phyloP scores from a whole-genome alignment of 2,888 invertebrate genomes.

The Aphrophora alni region DNA sequence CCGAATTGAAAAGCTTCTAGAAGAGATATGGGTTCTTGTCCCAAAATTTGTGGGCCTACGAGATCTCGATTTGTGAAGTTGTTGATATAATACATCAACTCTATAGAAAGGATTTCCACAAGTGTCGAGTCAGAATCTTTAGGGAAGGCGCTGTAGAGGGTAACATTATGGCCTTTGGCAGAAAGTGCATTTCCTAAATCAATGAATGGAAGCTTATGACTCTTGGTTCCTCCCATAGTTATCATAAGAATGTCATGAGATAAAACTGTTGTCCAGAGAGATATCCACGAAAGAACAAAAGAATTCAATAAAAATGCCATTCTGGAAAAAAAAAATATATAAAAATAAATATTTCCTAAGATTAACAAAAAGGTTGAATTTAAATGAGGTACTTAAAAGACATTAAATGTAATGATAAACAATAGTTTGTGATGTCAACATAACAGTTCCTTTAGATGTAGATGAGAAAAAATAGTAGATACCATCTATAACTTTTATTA shows the following conservation, averaged over 20 bases:
- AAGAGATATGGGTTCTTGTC: constrained; percentile 75
- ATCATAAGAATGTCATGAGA: constrained; percentile 62
- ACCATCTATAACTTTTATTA: too few species aligned
- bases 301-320: neutral
- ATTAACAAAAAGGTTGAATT: too few species aligned
- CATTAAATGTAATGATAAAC: too few species aligned
- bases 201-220: constrained; percentile 66
- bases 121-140: constrained; percentile 17
- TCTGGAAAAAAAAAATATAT: neutral
- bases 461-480: too few species aligned
- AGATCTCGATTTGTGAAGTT: constrained; percentile 83
- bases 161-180: constrained; percentile 77
- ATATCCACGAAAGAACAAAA: neutral
- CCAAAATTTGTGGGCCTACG: constrained; percentile 76
- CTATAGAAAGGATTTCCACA: constrained; percentile 73
- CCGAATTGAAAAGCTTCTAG: constrained; percentile 77
- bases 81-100: constrained; percentile 77
- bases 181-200: constrained; percentile 70
- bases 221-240: constrained; percentile 86
- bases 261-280: neutral
- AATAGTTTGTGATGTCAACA: too few species aligned
- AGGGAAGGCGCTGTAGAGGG: constrained; percentile 78
- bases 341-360: too few species aligned
- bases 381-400: too few species aligned
- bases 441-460: too few species aligned